Percentiles rank a stretch among this genome's conserved stretches.
Evolutionary conservation across 2,888 invertebrate genomes (phyloP).

Genomic region (Lottia scabra): DNA sequence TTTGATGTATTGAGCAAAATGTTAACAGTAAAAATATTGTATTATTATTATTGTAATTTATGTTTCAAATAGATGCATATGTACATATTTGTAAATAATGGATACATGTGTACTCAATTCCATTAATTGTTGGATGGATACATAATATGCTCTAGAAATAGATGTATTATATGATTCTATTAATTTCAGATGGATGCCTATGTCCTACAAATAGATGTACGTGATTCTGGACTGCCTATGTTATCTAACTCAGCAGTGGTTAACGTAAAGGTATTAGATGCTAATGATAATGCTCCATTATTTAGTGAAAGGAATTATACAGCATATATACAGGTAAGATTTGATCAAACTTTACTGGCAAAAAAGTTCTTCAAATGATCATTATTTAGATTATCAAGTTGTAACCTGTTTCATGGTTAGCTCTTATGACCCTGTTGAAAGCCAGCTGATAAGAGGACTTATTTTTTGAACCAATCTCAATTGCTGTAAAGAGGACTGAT

Average conservation of each 20-base stretch:
- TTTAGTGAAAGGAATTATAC: conserved; percentile 79
- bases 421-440: too few relatives aligned
- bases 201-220: conserved; percentile 82
- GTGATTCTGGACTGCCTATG: conserved; percentile 89
- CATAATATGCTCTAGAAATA: conserved; percentile 84
- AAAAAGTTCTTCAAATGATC: too few relatives aligned
- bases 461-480: too few relatives aligned
- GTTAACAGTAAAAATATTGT: too few relatives aligned
- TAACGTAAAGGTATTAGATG: conserved; percentile 88
- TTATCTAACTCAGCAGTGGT: conserved; percentile 87
- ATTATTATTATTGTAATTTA: too few relatives aligned
- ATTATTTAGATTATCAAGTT: too few relatives aligned
- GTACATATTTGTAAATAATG: too few relatives aligned
- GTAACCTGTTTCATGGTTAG: too few relatives aligned
- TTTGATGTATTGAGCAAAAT: too few relatives aligned
- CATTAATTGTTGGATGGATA: conserved; percentile 69
- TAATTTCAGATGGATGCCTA: conserved; percentile 72
- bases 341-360: not conserved
- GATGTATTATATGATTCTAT: not conserved
- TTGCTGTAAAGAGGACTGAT: too few relatives aligned
- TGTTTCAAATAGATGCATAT: not conserved
- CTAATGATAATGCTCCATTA: conserved; percentile 91
- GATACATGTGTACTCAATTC: not conserved
- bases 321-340: conserved; percentile 67
- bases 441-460: too few relatives aligned